Base-by-base conservation (phyloP, 2,113 vertebrate species). In the Gyps fulvus region DNA sequence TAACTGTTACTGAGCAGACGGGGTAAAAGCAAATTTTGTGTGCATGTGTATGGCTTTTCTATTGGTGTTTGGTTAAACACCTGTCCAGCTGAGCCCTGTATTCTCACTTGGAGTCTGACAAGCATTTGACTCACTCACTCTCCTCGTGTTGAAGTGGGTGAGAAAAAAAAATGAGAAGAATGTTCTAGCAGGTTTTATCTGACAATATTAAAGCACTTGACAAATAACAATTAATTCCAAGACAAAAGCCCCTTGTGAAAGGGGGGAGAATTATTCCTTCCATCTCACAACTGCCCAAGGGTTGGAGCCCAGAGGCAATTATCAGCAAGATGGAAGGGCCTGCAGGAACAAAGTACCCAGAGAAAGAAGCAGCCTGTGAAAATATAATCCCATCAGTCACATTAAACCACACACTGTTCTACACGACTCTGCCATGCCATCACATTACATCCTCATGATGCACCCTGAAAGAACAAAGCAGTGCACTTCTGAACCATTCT, bases 1-100 rank as follows among this genome's bases (percentile, higher is more conserved):
- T 89, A 94, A 84, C 72, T 84, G 67, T 15, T 74, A 31, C 47
- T 47, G 71, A 83, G 89, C 80, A 87, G 87, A 61, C 29, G 14
- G 59, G 77, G 67, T 16, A 38, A 49, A 61, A 87, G 38, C 34
- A 86, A 76, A 38, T 11, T 19, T 23, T 12, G 25, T 16, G 47
- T 49, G 42, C 5, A 5, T 11, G 22, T 13, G 25, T 45, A n/a
- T 43, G 66, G 73, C 65, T 95, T 29, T 52, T 42, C 70, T 47
- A 13, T 17, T 1, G 0, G 21, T 10, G 31, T 29, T 34, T 14
- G 19, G 65, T 38, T 66, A 31, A 55, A 21, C 2, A 12, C 21
- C 13, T 49, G 70, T 29, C 73, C 78, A 57, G 84, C 92, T 69
- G 70, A 85, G 93, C 62, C 40, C 70, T 9, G 34, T 2, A 0